These are phyloP conservation scores for Hirudo medicinalis DNA, from an alignment of 1,140 invertebrate species.

Conservation along the genomic window DNA sequence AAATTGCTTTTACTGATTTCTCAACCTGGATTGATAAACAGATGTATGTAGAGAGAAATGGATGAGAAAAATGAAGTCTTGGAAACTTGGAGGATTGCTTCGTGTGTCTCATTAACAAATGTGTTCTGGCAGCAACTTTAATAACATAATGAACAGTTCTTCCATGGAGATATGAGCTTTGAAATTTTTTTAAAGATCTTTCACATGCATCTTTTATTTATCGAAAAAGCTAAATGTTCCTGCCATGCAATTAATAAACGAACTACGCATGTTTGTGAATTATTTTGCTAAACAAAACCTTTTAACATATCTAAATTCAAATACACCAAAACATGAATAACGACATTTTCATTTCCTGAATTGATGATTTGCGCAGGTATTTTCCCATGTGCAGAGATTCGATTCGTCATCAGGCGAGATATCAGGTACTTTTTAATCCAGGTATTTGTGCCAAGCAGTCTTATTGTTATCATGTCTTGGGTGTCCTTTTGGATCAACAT, in stretches of 20 bases:
- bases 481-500: slow-evolving; percentile 23
- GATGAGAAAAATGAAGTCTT: no score
- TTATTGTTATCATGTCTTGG: slow-evolving; percentile 35
- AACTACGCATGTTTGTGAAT: background rate
- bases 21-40: no score
- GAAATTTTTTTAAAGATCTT: no score
- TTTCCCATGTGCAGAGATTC: slow-evolving; percentile 48
- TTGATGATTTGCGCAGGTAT: slow-evolving; percentile 15
- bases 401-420: slow-evolving; percentile 63
- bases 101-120: no score
- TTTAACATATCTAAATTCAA: background rate
- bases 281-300: background rate
- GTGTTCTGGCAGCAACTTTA: no score
- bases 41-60: no score
- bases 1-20: no score
- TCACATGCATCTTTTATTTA: background rate
- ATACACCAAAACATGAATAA: background rate
- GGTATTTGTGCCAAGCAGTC: slow-evolving; percentile 75
- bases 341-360: background rate
- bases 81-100: no score
- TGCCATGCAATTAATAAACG: background rate
- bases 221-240: background rate
- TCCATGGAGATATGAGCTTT: no score
- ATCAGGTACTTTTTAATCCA: slow-evolving; percentile 65
- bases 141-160: no score